These are phyloP conservation scores for Danio kyathit DNA, from an alignment of 2,797 vertebrate genomes.

Conservation along the genomic window DNA sequence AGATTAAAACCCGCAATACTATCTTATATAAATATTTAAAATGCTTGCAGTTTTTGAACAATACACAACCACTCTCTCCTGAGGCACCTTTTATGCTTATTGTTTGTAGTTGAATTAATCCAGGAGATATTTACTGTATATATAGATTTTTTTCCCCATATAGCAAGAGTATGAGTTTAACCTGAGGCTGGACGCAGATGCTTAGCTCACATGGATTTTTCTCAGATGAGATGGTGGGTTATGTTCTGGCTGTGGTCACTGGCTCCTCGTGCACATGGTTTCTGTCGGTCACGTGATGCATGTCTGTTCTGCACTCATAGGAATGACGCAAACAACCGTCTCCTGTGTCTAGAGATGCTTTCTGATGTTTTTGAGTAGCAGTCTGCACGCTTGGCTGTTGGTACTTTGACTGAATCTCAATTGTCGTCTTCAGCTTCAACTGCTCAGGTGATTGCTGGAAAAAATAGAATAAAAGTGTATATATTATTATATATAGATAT, in stretches of 20 bases:
- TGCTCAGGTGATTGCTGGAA: constrained; percentile 20
- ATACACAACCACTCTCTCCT: neutral
- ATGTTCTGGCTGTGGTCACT: constrained; percentile 2
- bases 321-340: neutral
- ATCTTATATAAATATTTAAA: neutral
- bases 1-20: neutral
- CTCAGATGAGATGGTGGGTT: neutral
- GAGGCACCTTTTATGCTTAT: neutral
- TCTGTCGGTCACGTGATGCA: neutral
- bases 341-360: constrained; percentile 2
- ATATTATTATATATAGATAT: too few relatives aligned
- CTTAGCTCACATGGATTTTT: constrained; percentile 15
- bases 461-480: too few relatives aligned
- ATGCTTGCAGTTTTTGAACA: neutral
- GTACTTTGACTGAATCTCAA: constrained; percentile 15
- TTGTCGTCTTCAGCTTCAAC: constrained; percentile 31
- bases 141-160: neutral
- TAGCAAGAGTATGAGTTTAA: neutral
- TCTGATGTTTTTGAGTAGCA: neutral
- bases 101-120: neutral
- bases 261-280: neutral
- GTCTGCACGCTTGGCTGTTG: neutral
- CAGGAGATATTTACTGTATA: neutral
- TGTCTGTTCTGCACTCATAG: neutral
- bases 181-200: constrained; percentile 14